A percentile compares a stretch with the other conserved stretches of the same genome.
phyloP scores from a whole-genome alignment of 2,113 vertebrate species.

The Chrysochloris asiatica region DNA sequence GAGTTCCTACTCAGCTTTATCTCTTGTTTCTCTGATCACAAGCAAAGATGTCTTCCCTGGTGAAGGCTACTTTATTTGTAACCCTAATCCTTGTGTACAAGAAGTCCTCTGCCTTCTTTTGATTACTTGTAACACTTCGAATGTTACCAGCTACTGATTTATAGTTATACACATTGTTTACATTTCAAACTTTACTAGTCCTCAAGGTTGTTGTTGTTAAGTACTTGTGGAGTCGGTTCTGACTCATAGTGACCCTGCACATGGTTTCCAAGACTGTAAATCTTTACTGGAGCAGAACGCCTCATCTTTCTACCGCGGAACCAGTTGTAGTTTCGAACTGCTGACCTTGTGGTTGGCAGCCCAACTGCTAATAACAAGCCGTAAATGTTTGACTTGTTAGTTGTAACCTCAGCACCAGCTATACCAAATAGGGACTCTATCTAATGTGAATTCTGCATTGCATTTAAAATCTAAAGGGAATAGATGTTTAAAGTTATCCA shows the following conservation, averaged over 20 bases:
- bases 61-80: not conserved
- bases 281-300: too few relatives aligned
- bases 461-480: not conserved
- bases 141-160: not conserved
- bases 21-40: not conserved
- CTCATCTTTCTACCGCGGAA: too few relatives aligned
- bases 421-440: not conserved
- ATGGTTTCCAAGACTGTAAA: too few relatives aligned
- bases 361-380: too few relatives aligned
- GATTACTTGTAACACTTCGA: not conserved
- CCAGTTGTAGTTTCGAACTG: too few relatives aligned
- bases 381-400: too few relatives aligned
- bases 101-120: not conserved
- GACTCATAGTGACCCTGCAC: too few relatives aligned
- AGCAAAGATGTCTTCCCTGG: not conserved
- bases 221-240: too few relatives aligned
- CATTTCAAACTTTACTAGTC: slow-evolving; percentile 4
- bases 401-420: not conserved
- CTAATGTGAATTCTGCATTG: not conserved
- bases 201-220: too few relatives aligned
- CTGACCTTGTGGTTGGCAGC: too few relatives aligned
- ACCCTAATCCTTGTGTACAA: not conserved
- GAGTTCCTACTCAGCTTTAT: not conserved
- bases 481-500: not conserved
- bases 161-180: not conserved